Evolutionary conservation across 2,797 vertebrate genomes (phyloP).

Genomic region (Sebastes cheni): DNA sequence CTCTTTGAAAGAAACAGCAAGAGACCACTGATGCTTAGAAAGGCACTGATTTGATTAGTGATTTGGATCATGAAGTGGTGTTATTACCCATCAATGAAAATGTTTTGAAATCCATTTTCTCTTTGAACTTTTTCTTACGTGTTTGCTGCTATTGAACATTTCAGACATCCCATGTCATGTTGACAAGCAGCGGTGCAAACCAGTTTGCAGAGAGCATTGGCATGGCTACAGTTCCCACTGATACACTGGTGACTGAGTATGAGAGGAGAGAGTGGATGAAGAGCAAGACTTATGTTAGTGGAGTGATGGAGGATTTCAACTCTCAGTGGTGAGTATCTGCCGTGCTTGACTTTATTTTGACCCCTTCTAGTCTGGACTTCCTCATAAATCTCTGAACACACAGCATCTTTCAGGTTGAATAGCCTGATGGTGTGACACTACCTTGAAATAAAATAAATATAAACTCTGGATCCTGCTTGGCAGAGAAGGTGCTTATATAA

Average conservation of each 20-base stretch:
- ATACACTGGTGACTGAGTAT: slow-evolving; percentile 74
- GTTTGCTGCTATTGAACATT: slow-evolving; percentile 20
- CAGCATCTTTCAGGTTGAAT: neutral
- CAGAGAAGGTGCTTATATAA: neutral
- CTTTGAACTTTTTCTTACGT: slow-evolving; percentile 1
- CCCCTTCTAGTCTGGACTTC: neutral
- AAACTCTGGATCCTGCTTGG: neutral
- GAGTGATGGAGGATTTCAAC: slow-evolving; percentile 78
- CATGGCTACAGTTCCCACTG: slow-evolving; percentile 60
- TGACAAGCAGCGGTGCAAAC: slow-evolving; percentile 81
- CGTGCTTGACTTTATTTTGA: neutral
- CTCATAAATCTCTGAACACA: neutral
- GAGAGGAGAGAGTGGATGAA: slow-evolving; percentile 79
- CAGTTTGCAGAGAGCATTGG: slow-evolving; percentile 81
- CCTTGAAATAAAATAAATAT: neutral
- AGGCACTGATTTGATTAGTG: neutral
- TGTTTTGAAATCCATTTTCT: neutral
- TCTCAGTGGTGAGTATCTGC: slow-evolving; percentile 63
- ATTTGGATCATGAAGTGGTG: neutral
- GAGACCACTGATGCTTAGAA: neutral
- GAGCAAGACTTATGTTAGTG: slow-evolving; percentile 69
- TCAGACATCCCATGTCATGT: slow-evolving; percentile 79
- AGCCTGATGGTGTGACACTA: neutral
- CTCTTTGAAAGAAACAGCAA: neutral
- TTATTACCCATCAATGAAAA: neutral